These are phyloP conservation scores for human (Homo sapiens) DNA, from an alignment of 2,113 vertebrate genomes.

Conservation along the genomic window DNA sequence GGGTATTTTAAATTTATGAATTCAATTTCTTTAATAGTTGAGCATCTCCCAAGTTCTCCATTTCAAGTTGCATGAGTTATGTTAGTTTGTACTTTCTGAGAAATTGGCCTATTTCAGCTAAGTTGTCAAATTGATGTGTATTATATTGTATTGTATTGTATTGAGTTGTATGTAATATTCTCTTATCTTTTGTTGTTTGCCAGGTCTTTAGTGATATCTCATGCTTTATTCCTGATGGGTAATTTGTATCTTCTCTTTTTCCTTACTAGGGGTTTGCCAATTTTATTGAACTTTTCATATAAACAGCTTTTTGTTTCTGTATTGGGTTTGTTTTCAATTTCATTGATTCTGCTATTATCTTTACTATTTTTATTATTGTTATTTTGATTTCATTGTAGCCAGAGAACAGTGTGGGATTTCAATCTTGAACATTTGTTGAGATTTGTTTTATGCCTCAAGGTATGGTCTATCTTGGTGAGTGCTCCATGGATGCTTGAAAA, in stretches of 20 bases:
- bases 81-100: background rate
- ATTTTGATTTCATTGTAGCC: background rate
- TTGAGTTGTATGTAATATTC: background rate
- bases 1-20: background rate
- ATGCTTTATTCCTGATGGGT: background rate
- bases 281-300: background rate
- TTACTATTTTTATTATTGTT: background rate
- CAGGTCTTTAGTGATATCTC: background rate
- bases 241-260: background rate
- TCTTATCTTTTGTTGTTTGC: background rate
- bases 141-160: background rate
- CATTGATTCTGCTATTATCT: background rate
- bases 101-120: background rate
- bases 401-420: background rate
- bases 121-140: background rate
- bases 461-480: background rate
- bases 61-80: background rate
- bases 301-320: background rate
- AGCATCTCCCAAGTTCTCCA: background rate
- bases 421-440: background rate
- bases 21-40: background rate
- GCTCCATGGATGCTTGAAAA: background rate
- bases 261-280: background rate
- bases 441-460: background rate
- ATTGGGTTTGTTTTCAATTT: background rate